These are phyloP conservation scores for Tiliacea citrago DNA, from an alignment of 2,888 invertebrate genomes.

Conservation along the genomic window DNA sequence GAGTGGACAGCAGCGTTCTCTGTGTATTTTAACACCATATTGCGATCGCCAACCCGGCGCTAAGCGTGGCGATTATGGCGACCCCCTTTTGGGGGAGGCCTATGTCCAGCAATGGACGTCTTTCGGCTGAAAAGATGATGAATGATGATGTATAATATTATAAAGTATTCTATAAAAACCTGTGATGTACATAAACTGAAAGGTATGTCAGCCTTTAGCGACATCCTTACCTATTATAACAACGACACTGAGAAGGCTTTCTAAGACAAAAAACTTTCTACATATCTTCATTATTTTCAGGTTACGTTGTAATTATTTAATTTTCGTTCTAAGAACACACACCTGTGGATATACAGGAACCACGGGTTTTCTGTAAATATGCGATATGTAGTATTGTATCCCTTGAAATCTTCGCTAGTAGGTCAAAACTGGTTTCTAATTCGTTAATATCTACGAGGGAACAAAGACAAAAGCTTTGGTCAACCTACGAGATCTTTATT, in stretches of 20 bases:
- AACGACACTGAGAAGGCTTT: constrained; percentile 11
- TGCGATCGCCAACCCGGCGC: no score
- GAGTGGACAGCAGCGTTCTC: no score
- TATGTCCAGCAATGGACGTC: no score
- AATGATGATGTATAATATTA: no score
- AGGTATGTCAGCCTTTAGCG: neutral
- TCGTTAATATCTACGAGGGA: neutral
- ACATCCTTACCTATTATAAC: no score
- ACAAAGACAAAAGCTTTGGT: constrained; percentile 8
- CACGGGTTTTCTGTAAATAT: neutral
- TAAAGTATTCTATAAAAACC: no score
- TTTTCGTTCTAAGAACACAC: constrained; percentile 3
- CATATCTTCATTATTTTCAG: constrained; percentile 36
- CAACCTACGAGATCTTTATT: constrained; percentile 1
- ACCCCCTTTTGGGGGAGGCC: no score
- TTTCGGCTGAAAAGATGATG: no score
- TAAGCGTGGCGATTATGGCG: no score
- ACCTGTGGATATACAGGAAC: neutral
- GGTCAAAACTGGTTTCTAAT: neutral
- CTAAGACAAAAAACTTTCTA: constrained; percentile 30
- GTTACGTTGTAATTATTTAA: neutral
- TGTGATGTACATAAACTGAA: no score
- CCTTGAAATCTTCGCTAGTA: constrained; percentile 1
- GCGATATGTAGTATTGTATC: neutral
- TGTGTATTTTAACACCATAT: no score